These are phyloP conservation scores for Poecilobothrus nobilitatus DNA, from an alignment of 2,888 invertebrate species.

Conservation along the genomic window DNA sequence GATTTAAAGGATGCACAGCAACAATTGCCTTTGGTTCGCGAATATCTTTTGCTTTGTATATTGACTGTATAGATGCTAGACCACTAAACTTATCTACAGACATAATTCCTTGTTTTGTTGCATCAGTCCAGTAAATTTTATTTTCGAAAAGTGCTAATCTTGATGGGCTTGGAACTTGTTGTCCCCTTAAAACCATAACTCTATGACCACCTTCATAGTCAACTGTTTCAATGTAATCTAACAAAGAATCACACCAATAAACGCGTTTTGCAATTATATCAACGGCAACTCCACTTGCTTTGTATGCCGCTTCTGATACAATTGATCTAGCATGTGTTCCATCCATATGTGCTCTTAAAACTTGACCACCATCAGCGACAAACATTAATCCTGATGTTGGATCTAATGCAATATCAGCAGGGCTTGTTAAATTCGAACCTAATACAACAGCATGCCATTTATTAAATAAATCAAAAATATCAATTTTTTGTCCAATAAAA, in stretches of 20 bases:
- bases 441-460: constrained; percentile 84
- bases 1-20: constrained; percentile 69
- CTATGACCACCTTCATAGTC: constrained; percentile 84
- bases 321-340: constrained; percentile 76
- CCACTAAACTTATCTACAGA: constrained; percentile 80
- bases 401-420: constrained; percentile 86
- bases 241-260: constrained; percentile 92
- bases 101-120: constrained; percentile 80
- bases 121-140: constrained; percentile 84
- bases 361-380: constrained; percentile 75
- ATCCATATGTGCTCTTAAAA: constrained; percentile 87
- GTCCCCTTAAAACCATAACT: constrained; percentile 70
- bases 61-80: constrained; percentile 65
- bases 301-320: constrained; percentile 86
- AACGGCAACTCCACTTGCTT: constrained; percentile 83
- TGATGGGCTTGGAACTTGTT: constrained; percentile 78
- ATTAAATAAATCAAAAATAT: constrained; percentile 83
- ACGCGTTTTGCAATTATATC: constrained; percentile 84
- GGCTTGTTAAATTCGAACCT: constrained; percentile 82
- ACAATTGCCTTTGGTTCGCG: constrained; percentile 77
- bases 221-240: constrained; percentile 93
- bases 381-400: constrained; percentile 84
- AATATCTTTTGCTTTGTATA: constrained; percentile 72
- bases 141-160: constrained; percentile 77
- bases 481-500: constrained; percentile 84